Evolutionary conservation across 2,113 vertebrate species (phyloP), one percentile per base, ranked within the genome.

Genomic region (Nyctereutes procyonoides): DNA sequence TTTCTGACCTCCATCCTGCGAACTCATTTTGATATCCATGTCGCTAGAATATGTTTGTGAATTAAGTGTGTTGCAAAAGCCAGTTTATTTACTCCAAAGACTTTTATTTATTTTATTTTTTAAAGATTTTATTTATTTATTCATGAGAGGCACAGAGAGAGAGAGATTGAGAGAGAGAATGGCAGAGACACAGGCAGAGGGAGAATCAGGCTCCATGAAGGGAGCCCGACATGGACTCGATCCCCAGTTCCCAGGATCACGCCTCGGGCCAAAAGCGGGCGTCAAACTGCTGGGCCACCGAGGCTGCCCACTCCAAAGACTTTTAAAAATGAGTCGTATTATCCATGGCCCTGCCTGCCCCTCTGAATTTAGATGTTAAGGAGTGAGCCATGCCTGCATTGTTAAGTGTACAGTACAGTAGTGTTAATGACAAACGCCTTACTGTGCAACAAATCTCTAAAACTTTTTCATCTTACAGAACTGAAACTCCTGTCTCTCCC

Each of bases 11-110:
- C 1, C 24, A 77, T 38, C 43, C 30, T 77, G 32, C 30, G 86
- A 58, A 83, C 30, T 86, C 10, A 69, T 92, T 95, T 95, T 95
- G n/a, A 69, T 96, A 81, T 80, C 76, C 20, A 63, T 76, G 62
- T 91, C 53, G 93, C 67, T 96, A 84, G 30, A 53, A 76, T 82
- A 58, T 56, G 38, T 88, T 88, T 80, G 77, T 89, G 17, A 96
- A 74, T 58, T 94, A 90, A 88, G 22, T 92, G 11, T 93, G 69
- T 90, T 90, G 16, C 71, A 85, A 56, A 96, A 79, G 48, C 58
- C 73, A 63, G 30, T 89, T 92, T 86, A 62, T 58, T 67, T 77
- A 88, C 30, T 93, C 24, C 48, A 90, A 58, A 79, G 74, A 83
- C 24, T 22, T 32, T 43, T 43, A 43, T 43, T 43, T 43, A 43